Evolutionary conservation across 2,797 vertebrate species (phyloP).

Genomic region (Garrulus glandarius): DNA sequence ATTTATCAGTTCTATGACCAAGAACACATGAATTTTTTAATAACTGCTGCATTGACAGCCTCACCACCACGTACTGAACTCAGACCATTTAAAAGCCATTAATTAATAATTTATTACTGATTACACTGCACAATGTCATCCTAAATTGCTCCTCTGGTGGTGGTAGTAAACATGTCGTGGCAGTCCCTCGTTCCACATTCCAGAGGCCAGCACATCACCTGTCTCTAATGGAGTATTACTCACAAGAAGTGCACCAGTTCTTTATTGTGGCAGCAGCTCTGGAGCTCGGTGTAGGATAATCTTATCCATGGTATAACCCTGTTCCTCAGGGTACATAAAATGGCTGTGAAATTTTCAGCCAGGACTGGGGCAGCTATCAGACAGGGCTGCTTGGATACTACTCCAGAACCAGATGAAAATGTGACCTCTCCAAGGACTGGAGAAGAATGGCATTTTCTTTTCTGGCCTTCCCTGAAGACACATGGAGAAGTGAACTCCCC

Average conservation of each 20-base stretch:
- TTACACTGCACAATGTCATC: slow-evolving; percentile 8
- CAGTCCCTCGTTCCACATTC: background rate
- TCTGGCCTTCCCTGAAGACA: background rate
- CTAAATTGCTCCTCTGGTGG: background rate
- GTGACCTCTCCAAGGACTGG: background rate
- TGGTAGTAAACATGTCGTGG: slow-evolving; percentile 11
- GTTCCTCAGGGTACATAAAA: background rate
- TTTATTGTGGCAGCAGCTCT: background rate
- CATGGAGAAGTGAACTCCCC: background rate
- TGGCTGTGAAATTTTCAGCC: background rate
- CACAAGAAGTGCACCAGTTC: background rate
- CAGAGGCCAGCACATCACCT: background rate
- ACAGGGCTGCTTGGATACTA: background rate
- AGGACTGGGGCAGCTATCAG: background rate
- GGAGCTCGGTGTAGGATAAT: background rate
- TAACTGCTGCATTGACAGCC: slow-evolving; percentile 10
- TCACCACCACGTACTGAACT: background rate
- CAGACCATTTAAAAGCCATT: slow-evolving; percentile 10
- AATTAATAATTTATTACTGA: slow-evolving; percentile 60
- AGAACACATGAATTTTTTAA: slow-evolving; percentile 48
- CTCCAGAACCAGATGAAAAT: background rate
- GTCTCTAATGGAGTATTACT: background rate
- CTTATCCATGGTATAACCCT: background rate
- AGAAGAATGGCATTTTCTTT: background rate
- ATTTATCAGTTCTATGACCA: slow-evolving; percentile 46